Evolutionary conservation across 1,140 invertebrate species (phyloP).

Genomic region (Pseudomyrmex flavicornis): DNA sequence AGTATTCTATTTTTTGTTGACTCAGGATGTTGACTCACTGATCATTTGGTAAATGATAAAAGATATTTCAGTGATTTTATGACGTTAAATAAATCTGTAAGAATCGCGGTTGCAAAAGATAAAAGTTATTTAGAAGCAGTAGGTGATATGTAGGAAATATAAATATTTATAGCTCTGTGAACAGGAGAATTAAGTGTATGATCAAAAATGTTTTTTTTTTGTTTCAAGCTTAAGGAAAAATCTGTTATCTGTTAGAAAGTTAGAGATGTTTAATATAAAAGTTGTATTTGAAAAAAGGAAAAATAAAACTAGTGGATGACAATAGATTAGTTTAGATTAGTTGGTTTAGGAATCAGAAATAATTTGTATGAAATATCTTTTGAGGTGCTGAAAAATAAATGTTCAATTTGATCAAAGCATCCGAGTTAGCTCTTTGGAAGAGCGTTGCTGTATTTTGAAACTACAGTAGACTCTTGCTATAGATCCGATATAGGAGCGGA

Average conservation of each 20-base stretch:
- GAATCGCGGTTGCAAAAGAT: neutral
- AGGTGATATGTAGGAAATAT: conserved; percentile 51
- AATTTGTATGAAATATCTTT: conserved; percentile 29
- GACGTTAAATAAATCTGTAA: neutral
- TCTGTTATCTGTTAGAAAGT: conserved; percentile 62
- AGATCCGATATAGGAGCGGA: no score
- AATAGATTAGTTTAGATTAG: neutral
- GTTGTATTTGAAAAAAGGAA: conserved; percentile 65
- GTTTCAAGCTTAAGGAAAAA: conserved; percentile 54
- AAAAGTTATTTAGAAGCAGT: neutral
- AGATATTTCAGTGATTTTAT: conserved; percentile 69
- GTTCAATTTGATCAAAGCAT: no score
- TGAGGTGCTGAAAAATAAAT: neutral
- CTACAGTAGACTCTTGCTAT: no score
- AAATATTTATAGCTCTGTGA: conserved; percentile 50
- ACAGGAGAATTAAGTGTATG: conserved; percentile 3
- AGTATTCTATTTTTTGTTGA: no score
- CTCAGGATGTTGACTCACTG: no score
- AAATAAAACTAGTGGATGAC: conserved; percentile 2
- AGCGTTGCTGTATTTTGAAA: no score
- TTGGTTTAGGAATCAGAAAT: neutral
- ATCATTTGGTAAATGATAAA: conserved; percentile 65
- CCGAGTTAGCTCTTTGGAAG: no score
- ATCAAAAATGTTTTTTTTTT: conserved; percentile 44
- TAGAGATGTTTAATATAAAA: conserved; percentile 61